Percentiles rank a stretch among this genome's conserved stretches.
Conservation (phyloP, 2,797 vertebrate species). For the Heteromormyrus szaboi region DNA sequence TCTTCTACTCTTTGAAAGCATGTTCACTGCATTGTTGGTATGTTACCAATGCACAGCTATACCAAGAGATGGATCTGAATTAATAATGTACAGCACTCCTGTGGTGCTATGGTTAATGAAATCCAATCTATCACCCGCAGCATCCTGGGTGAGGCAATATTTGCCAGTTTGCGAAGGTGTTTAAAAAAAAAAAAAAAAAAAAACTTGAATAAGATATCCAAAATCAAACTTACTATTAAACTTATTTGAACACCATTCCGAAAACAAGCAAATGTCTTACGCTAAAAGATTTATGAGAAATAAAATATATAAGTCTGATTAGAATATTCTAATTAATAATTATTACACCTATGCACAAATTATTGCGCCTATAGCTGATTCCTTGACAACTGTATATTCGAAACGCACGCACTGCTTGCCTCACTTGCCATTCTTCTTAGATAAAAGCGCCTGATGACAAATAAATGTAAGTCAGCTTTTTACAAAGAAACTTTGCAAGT, state of each 20-base stretch:
- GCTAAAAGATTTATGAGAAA: background rate
- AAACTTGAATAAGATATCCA: background rate
- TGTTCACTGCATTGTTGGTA: conserved; percentile 28
- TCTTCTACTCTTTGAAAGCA: conserved; percentile 22
- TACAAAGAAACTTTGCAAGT: background rate
- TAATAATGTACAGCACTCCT: conserved; percentile 42
- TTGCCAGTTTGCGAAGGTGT: background rate
- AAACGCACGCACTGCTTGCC: background rate
- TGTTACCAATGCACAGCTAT: conserved; percentile 20
- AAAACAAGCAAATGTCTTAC: background rate
- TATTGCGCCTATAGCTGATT: background rate
- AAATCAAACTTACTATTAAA: background rate
- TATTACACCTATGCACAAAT: background rate
- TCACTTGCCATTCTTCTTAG: background rate
- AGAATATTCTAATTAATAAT: background rate
- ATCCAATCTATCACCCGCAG: background rate
- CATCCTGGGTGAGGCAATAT: background rate
- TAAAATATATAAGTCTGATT: background rate
- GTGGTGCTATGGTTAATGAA: conserved; percentile 21
- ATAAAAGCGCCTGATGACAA: background rate
- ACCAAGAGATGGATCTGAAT: conserved; percentile 29
- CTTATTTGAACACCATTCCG: background rate
- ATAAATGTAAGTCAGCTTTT: background rate
- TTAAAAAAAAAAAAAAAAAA: background rate
- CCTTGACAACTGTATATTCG: background rate